phyloP scores from a whole-genome alignment of 1,140 invertebrate genomes.

The Drosophila watanabei region DNA sequence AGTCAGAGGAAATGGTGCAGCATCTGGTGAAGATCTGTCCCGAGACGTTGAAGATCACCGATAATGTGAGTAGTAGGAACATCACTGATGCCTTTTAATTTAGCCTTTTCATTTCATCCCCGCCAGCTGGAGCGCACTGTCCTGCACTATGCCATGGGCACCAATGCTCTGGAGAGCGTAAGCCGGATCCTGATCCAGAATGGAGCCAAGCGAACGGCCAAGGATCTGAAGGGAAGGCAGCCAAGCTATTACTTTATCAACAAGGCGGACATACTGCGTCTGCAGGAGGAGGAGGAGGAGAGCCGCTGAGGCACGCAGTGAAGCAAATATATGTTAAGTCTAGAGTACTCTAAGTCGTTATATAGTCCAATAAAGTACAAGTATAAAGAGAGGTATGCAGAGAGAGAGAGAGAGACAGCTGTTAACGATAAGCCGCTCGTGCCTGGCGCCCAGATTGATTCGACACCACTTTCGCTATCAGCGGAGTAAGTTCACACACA shows the following conservation, averaged over 20 bases:
- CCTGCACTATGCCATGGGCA: conserved; percentile 95
- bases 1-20: conserved; percentile 92
- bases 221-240: conserved; percentile 95
- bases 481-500: conserved; percentile 1
- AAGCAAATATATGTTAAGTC: conserved; percentile 27
- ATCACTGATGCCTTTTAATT: too few species aligned
- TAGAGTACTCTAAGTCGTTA: conserved; percentile 58
- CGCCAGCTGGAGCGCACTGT: conserved; percentile 93
- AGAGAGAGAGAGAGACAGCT: background rate
- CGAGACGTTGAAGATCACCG: conserved; percentile 90
- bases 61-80: conserved; percentile 90
- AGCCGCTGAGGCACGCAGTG: conserved; percentile 59
- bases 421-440: conserved; percentile 11
- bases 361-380: conserved; percentile 60
- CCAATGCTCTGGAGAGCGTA: conserved; percentile 92
- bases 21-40: conserved; percentile 91
- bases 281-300: conserved; percentile 93
- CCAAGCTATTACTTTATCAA: conserved; percentile 97
- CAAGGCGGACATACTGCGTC: conserved; percentile 92
- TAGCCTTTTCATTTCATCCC: background rate
- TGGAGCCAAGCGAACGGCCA: conserved; percentile 92
- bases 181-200: conserved; percentile 92
- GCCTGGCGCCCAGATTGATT: conserved; percentile 20
- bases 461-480: conserved; percentile 34
- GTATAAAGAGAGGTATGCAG: background rate